phyloP scores from a whole-genome alignment of 2,888 invertebrate genomes.

The Drosophila testacea region DNA sequence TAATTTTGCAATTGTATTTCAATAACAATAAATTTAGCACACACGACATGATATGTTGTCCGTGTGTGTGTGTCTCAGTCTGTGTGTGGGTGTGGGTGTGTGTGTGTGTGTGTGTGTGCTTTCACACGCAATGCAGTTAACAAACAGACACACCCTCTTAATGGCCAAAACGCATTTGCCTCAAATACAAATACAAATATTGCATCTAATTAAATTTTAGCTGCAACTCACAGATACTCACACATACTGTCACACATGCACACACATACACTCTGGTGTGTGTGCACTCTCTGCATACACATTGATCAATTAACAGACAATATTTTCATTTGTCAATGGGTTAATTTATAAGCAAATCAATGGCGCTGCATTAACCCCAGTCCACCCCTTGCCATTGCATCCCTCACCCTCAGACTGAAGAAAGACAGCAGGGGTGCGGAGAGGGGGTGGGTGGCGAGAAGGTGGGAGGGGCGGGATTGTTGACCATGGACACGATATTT shows the following conservation, averaged over 20 bases:
- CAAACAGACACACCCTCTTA: constrained; percentile 45
- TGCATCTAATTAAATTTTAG: constrained; percentile 83
- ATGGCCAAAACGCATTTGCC: constrained; percentile 55
- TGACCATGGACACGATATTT: constrained; percentile 39
- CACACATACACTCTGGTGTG: constrained; percentile 21
- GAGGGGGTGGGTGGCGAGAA: neutral
- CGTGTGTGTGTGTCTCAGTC: constrained; percentile 25
- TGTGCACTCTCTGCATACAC: constrained; percentile 76
- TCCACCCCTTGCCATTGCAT: neutral
- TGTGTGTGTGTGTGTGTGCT: constrained; percentile 25
- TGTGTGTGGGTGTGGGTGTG: constrained; percentile 4
- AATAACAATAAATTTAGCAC: constrained; percentile 83
- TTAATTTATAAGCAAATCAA: constrained; percentile 84
- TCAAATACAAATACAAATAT: constrained; percentile 63
- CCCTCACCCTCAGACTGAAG: neutral
- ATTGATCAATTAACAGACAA: constrained; percentile 85
- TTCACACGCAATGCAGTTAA: constrained; percentile 51
- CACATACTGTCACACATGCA: constrained; percentile 1
- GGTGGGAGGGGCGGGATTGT: constrained; percentile 9
- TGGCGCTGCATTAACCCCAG: constrained; percentile 56
- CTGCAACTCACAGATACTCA: constrained; percentile 42
- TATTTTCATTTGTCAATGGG: constrained; percentile 85
- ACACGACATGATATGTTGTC: constrained; percentile 73
- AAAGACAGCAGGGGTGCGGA: neutral
- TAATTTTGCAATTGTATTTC: constrained; percentile 85